These are phyloP conservation scores for Henricia sp. DNA, from an alignment of 53 echinoderm and acorn worm genomes.

Conservation along the genomic window DNA sequence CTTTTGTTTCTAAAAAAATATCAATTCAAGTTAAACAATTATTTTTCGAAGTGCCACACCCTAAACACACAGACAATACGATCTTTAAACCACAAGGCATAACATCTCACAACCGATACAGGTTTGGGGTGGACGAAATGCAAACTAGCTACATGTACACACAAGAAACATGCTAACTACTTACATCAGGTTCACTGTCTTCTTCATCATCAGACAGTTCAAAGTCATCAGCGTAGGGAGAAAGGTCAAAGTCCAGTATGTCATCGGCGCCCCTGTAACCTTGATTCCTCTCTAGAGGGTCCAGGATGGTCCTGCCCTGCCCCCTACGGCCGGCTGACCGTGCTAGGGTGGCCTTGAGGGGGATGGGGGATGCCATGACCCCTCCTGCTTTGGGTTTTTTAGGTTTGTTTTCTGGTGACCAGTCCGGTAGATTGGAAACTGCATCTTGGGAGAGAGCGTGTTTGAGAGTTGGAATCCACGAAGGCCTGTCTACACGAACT, in stretches of 20 bases:
- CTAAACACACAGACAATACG: too few relatives aligned
- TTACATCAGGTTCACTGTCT: constrained; percentile 72
- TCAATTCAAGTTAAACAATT: too few relatives aligned
- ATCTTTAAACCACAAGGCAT: too few relatives aligned
- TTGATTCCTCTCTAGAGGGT: constrained; percentile 72
- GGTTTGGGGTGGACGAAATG: too few relatives aligned
- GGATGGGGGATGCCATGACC: constrained; percentile 73
- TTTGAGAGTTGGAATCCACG: neutral
- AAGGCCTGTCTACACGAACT: too few relatives aligned
- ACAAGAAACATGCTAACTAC: constrained; percentile 22
- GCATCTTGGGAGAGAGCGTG: constrained; percentile 5
- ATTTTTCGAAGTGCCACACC: too few relatives aligned
- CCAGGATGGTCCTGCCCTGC: constrained; percentile 57
- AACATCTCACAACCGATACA: too few relatives aligned
- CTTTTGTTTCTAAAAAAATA: too few relatives aligned
- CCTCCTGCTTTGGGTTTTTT: constrained; percentile 40
- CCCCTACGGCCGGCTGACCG: constrained; percentile 85
- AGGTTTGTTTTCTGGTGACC: constrained; percentile 62
- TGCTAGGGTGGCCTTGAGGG: constrained; percentile 85
- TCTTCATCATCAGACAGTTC: constrained; percentile 73
- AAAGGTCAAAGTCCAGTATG: constrained; percentile 73
- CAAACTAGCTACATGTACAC: neutral
- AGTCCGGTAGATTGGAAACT: constrained; percentile 60
- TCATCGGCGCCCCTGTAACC: constrained; percentile 69
- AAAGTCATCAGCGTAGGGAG: constrained; percentile 61